These are phyloP conservation scores for Puffinus mauretanicus DNA, from an alignment of 2,113 vertebrate genomes.

Conservation along the genomic window DNA sequence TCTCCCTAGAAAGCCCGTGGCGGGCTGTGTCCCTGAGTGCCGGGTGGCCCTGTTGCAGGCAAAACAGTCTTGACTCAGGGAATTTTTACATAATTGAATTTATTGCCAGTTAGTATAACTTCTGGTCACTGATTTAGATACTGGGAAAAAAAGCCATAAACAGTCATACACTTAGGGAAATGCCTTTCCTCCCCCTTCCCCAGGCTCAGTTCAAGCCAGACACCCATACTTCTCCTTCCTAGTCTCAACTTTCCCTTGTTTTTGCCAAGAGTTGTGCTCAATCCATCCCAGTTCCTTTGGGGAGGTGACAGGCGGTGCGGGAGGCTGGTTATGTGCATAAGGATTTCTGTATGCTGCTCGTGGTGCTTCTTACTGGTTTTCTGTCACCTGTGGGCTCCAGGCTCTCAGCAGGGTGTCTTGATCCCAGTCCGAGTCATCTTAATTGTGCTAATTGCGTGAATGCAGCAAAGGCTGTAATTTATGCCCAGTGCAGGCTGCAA, in stretches of 20 bases:
- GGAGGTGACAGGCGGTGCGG: not conserved
- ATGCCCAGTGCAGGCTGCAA: not conserved
- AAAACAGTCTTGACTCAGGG: not conserved
- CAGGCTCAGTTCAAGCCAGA: not conserved
- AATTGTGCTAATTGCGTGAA: not conserved
- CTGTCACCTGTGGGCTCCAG: not conserved
- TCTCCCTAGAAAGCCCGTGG: not conserved
- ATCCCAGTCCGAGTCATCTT: not conserved
- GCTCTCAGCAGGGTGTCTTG: not conserved
- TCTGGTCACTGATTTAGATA: not conserved
- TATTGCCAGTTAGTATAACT: not conserved
- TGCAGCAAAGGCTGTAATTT: not conserved
- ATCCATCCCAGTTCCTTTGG: not conserved
- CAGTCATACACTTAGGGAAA: not conserved
- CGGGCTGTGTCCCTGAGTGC: rapidly evolving
- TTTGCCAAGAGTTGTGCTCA: not conserved
- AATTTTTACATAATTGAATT: not conserved
- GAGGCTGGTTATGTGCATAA: rapidly evolving
- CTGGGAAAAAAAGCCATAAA: not conserved
- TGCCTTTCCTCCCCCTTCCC: not conserved
- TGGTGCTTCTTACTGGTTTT: not conserved
- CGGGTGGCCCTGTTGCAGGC: not conserved
- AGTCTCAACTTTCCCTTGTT: rapidly evolving
- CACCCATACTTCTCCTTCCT: not conserved
- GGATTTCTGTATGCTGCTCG: not conserved